phyloP scores from a whole-genome alignment of 2,888 invertebrate species.

The Eledona agricola region DNA sequence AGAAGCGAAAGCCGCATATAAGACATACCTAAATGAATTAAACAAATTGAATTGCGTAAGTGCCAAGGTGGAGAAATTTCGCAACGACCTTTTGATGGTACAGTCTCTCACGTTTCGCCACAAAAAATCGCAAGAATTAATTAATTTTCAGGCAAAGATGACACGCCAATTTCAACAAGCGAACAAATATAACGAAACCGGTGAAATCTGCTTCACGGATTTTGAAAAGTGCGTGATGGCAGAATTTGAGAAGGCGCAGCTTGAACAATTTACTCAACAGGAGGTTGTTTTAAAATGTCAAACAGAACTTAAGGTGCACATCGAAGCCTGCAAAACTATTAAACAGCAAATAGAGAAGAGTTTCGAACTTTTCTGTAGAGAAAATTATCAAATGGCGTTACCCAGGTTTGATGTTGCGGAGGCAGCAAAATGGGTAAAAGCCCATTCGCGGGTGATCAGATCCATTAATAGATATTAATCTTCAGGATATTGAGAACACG shows the following conservation, averaged over 20 bases:
- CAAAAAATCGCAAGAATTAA: constrained; percentile 1
- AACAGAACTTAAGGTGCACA: constrained; percentile 47
- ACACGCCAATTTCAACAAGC: constrained; percentile 34
- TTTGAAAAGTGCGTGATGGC: constrained; percentile 10
- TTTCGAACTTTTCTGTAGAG: constrained; percentile 54
- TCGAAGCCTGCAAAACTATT: constrained; percentile 48
- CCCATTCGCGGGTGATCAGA: not conserved
- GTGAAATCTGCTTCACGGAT: constrained; percentile 29
- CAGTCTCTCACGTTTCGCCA: not conserved
- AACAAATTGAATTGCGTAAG: constrained; percentile 41
- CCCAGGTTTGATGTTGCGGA: constrained; percentile 27
- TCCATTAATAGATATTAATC: not conserved
- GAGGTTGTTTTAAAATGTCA: constrained; percentile 17
- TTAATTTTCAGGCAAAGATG: constrained; percentile 17
- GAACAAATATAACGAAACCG: constrained; percentile 23
- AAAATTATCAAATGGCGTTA: constrained; percentile 45
- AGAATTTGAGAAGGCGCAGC: constrained; percentile 4
- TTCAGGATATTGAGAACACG: constrained; percentile 1
- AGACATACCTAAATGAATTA: constrained; percentile 41
- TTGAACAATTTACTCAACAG: not conserved
- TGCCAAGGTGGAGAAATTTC: constrained; percentile 40
- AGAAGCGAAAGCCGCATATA: constrained; percentile 39
- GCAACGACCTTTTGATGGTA: constrained; percentile 45
- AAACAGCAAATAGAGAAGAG: constrained; percentile 49
- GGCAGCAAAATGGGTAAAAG: not conserved